A percentile compares a stretch with the other conserved stretches of the same genome.
Evolutionary conservation across 1,140 invertebrate genomes (phyloP).

Genomic region (Amyelois transitella): DNA sequence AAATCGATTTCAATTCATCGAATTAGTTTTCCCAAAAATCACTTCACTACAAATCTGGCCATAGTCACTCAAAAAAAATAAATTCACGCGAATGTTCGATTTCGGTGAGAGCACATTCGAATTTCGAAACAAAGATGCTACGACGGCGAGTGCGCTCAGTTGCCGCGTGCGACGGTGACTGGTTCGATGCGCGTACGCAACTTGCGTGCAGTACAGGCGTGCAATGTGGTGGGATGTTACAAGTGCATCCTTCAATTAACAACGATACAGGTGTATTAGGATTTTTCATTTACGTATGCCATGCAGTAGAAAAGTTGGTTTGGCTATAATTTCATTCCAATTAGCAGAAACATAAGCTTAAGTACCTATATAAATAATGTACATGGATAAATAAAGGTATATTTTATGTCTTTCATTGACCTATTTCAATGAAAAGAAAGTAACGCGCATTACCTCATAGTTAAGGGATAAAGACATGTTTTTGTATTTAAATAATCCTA

Average conservation of each 20-base stretch:
- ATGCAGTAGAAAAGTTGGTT: neutral
- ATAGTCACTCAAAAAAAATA: slow-evolving; percentile 13
- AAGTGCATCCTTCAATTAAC: slow-evolving; percentile 1
- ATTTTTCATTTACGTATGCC: neutral
- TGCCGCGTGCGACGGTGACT: slow-evolving; percentile 12
- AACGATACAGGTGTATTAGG: neutral
- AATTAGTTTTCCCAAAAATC: slow-evolving; percentile 11
- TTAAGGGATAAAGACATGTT: no score
- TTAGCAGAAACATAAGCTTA: no score
- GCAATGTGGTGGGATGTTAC: slow-evolving; percentile 41
- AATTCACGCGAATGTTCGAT: slow-evolving; percentile 2
- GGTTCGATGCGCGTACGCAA: slow-evolving; percentile 21
- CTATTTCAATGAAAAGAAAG: no score
- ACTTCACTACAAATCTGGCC: slow-evolving; percentile 10
- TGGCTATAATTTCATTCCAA: no score
- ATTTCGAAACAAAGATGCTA: slow-evolving; percentile 14
- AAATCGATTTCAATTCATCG: slow-evolving; percentile 8
- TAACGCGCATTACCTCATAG: no score
- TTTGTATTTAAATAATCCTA: no score
- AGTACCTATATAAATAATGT: no score
- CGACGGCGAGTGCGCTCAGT: slow-evolving; percentile 32
- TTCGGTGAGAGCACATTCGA: slow-evolving; percentile 17
- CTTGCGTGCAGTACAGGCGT: slow-evolving; percentile 25
- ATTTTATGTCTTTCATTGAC: no score
- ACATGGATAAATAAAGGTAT: no score